These are phyloP conservation scores for Anoplolepis gracilipes DNA, from an alignment of 1,140 invertebrate species.

Conservation along the genomic window DNA sequence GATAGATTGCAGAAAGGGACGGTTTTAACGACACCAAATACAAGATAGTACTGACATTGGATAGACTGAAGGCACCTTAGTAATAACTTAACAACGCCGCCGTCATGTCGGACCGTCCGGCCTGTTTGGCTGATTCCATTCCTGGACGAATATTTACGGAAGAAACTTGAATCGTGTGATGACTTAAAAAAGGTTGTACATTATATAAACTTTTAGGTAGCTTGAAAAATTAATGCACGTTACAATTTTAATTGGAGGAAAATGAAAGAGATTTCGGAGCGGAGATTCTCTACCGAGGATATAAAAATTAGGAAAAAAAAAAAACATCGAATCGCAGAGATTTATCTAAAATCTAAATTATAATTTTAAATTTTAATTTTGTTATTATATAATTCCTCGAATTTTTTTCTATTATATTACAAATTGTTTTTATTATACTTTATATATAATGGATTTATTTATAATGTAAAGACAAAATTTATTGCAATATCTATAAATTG, in stretches of 20 bases:
- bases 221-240: background rate
- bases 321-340: background rate
- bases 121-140: constrained; percentile 68
- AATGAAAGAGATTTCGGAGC: background rate
- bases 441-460: background rate
- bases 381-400: background rate
- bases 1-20: constrained; percentile 85
- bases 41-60: constrained; percentile 87
- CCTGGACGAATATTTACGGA: background rate
- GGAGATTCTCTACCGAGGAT: too few relatives aligned
- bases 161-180: background rate
- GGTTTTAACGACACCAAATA: constrained; percentile 86
- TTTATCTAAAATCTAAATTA: too few relatives aligned
- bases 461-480: too few relatives aligned
- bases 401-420: background rate
- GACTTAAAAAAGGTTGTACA: background rate
- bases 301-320: background rate
- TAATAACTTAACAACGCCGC: constrained; percentile 84
- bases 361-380: too few relatives aligned
- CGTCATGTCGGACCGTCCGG: constrained; percentile 77
- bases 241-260: background rate
- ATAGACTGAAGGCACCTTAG: constrained; percentile 86
- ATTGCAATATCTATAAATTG: background rate
- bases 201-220: background rate
- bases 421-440: background rate